A percentile compares a stretch with the other conserved stretches of the same genome.
Evolutionary conservation across 64 coral and sea anemone species (phyloP).

Genomic region (Anthopleura sola): DNA sequence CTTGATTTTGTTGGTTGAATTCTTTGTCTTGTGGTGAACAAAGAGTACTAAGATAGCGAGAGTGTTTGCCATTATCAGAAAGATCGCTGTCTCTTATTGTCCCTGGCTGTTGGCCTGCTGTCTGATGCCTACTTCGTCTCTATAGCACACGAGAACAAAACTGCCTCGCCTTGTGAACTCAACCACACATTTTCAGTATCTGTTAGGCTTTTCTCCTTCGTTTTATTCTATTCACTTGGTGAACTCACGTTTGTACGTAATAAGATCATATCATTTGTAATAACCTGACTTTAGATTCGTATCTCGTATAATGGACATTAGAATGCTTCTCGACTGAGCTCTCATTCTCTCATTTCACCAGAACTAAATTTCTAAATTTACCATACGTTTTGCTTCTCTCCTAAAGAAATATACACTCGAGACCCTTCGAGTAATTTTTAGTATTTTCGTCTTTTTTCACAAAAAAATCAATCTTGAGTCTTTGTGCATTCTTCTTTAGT

Average conservation of each 20-base stretch:
- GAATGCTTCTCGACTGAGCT: too few species aligned
- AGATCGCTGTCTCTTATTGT: not conserved
- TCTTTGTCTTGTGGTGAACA: not conserved
- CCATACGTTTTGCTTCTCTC: too few species aligned
- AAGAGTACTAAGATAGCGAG: not conserved
- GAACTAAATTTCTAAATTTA: too few species aligned
- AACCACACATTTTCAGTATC: not conserved
- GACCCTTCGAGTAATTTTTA: too few species aligned
- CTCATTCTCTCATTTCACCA: too few species aligned
- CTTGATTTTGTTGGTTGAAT: not conserved
- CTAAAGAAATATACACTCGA: too few species aligned
- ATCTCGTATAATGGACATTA: too few species aligned
- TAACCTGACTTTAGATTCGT: not conserved
- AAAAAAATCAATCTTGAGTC: too few species aligned
- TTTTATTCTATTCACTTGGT: not conserved
- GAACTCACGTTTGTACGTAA: not conserved
- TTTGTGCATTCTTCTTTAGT: too few species aligned
- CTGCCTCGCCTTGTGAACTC: not conserved
- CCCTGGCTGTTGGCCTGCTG: not conserved
- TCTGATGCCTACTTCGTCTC: not conserved
- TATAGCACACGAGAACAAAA: conserved; percentile 12
- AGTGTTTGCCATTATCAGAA: not conserved
- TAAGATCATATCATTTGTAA: not conserved
- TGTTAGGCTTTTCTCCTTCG: not conserved
- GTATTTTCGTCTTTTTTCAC: too few species aligned